Conservation (phyloP, 2,113 vertebrate genomes). For the Carettochelys insculpta region DNA sequence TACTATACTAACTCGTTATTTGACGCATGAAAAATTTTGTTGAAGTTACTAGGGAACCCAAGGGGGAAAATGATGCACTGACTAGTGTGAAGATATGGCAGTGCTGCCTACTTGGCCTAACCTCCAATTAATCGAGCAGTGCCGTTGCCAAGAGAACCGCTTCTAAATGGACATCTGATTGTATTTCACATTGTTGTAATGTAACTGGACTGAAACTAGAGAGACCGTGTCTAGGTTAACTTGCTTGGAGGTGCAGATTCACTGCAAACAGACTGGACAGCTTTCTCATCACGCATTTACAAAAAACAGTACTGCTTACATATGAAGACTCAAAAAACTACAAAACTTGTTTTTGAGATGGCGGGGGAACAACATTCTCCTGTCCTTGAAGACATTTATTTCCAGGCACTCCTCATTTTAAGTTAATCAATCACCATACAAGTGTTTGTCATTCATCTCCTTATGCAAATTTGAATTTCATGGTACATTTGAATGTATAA, state of each 20-base stretch:
- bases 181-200: neutral
- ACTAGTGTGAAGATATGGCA: too few species aligned
- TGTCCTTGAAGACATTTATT: neutral
- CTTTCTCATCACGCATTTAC: neutral
- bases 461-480: neutral
- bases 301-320: neutral
- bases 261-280: neutral
- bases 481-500: neutral
- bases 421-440: neutral
- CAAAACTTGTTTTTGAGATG: neutral
- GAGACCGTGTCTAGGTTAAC: neutral
- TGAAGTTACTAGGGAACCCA: too few species aligned
- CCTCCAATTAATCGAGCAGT: neutral
- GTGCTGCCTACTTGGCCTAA: too few species aligned
- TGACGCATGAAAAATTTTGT: too few species aligned
- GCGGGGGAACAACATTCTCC: neutral
- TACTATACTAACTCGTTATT: too few species aligned
- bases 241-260: neutral
- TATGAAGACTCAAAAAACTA: neutral
- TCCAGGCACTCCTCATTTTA: neutral
- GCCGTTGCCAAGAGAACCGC: neutral
- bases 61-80: too few species aligned
- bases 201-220: neutral
- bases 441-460: neutral
- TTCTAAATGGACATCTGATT: neutral